Evolutionary conservation across 2,888 invertebrate genomes (phyloP), one percentile per base, ranked within the genome.

Genomic region (Cephus runcator): DNA sequence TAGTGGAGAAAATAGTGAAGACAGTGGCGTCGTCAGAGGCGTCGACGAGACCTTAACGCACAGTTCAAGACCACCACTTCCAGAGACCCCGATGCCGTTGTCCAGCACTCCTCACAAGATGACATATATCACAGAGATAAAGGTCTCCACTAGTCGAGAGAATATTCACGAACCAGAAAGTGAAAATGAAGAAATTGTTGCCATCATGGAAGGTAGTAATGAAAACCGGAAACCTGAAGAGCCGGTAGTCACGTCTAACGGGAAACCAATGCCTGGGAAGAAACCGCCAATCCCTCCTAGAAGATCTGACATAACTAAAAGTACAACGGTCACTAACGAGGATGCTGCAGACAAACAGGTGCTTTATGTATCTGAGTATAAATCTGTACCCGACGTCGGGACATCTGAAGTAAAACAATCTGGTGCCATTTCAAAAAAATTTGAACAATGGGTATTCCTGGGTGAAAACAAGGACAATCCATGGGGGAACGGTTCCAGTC

Each of bases 121-220:
- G 86, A 94, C 95, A 35, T 95, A 95, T 87, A 93, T 96, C 56
- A 96, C 95, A 69, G 96, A 96, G 92, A 96, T 96, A 79, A 95
- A 95, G 91, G 95, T 96, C 0, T 91, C 94, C 0, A 87, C 92
- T 3, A 90, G 87, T 69, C 85, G 86, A 12, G 90, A 88, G 31
- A 86, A 87, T 11, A 75, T 81, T 15, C 81, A 75, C 12, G 82
- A 83, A 31, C 12, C 73, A 30, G 81, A 80, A 0, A 81, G 79
- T 31, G 83, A 84, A 15, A 84, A 79, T 40, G 85, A 83, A 4
- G 86, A 89, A 34, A 82, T 82, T 9, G 82, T 83, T 6, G 80
- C 83, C 11, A 83, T 85, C 9, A 78, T 81, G 36, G 87, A 85
- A 4, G 79, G 79, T 30, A 84, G 80, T 23, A 82, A 80, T 31